Evolutionary conservation across 1,140 invertebrate species (phyloP), one percentile per base, ranked within the genome.

Genomic region (Luehdorfia chinensis): DNA sequence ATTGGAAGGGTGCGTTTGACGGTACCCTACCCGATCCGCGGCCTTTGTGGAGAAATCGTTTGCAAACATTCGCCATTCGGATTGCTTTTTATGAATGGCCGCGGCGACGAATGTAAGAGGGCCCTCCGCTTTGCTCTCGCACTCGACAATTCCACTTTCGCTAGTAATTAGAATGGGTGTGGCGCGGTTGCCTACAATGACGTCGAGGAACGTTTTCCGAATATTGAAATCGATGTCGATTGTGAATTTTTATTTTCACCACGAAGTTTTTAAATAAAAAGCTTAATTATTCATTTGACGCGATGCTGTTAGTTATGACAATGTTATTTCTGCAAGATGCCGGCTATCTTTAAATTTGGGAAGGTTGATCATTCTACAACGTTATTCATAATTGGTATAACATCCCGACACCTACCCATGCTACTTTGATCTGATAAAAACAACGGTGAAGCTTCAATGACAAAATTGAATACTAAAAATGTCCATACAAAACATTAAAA

Each of bases 41-140:
- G 62, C 47, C 57, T 64, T 65, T 63, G 66, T 68, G 33, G 47
- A 58, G 55, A 66, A 66, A 70, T 70, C 66, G 66, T 67, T 68
- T 70, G 66, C 62, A 68, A 71, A 68, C 65, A 66, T 74, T 65
- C 67, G 58, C 59, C 50, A n/a, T n/a, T n/a, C 55, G 57, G 49
- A 65, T 70, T 64, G 60, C 49, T 50, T 55, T 67, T 53, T 59
- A 57, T 68, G 67, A 65, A 66, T 65, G 41, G 54, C 57, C 34
- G n/a, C 50, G 45, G 46, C 59, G 61, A 53, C 47, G 61, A 49
- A 59, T 47, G n/a, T n/a, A n/a, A 61, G 64, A 47, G 54, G 50
- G 54, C 67, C 58, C 57, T 27, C 49, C n/a, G 51, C 50, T 47
- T 41, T 50, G 54, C n/a, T n/a, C n/a, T n/a, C 59, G 56, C 54